Evolutionary conservation across 2,888 invertebrate genomes (phyloP), one percentile per base, ranked within the genome.

Genomic region (Eupithecia insigniata): DNA sequence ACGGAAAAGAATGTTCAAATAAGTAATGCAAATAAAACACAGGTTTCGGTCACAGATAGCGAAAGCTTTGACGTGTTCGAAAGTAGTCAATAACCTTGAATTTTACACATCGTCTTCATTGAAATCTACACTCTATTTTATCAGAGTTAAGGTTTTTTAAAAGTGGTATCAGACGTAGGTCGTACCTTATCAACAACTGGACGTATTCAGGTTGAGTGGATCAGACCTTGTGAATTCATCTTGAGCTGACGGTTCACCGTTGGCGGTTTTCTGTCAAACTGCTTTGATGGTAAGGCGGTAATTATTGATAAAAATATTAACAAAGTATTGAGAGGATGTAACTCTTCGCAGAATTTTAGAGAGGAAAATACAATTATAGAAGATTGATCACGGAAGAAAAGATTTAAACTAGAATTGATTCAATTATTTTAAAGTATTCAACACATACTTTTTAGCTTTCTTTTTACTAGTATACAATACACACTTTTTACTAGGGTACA

Each of bases 51-150:
- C 91, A 91, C 87, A 88, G 92, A 93, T 91, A 93, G 93, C 93
- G 93, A 93, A 93, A 93, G 93, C 92, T 91, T 93, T 92, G 92
- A 93, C 92, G 91, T 87, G 91, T 90, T 93, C 89, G 93, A 93
- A 93, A 93, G 93, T 92, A 87, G 87, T 84, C 85, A 83, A 81
- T 82, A 82, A 79, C 79, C 78, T 79, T 79, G 79, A 76, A 72
- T 81, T 83, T 78, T 77, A 79, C 77, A 65, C 66, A 61, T 36
- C 61, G 74, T 64, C 16, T 46, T 1, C 70, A 74, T 67, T 76
- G 80, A 75, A 86, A 75, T 83, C 73, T 84, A 79, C 78, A 79
- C 81, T 76, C 78, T 89, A 87, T 67, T 12, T 4, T 14, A n/a
- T 12, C 14, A 34, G 60, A 77, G 67, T 6, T 72, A 66, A 76